Evolutionary conservation across 2,113 vertebrate genomes (phyloP).

Genomic region (Paradoxurus hermaphroditus): DNA sequence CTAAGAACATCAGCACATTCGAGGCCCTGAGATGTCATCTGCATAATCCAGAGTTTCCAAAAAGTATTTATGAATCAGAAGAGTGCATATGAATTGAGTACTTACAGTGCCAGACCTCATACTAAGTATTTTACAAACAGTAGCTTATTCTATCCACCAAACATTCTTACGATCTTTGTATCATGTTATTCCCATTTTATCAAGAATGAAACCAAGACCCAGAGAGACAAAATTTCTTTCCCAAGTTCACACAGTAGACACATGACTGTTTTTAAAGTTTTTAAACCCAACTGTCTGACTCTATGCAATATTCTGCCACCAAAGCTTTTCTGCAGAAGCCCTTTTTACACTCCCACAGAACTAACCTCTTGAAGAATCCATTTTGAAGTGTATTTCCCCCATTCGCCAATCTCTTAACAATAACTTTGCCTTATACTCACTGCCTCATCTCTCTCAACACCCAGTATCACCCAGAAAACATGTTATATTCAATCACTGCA

Average conservation of each 20-base stretch:
- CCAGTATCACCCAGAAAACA: background rate
- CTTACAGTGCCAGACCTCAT: background rate
- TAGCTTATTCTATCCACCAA: background rate
- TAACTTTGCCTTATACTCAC: background rate
- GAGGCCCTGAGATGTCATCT: background rate
- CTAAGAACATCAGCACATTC: background rate
- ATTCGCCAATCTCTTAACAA: background rate
- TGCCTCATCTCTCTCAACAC: background rate
- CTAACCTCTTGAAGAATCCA: background rate
- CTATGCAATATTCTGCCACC: background rate
- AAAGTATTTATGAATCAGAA: slow-evolving; percentile 18
- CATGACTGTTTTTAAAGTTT: background rate
- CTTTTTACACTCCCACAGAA: background rate
- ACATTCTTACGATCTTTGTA: background rate
- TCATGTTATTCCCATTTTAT: background rate
- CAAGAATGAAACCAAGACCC: background rate
- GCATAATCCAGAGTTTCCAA: slow-evolving; percentile 10
- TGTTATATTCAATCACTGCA: background rate
- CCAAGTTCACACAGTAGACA: background rate
- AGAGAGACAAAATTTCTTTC: background rate
- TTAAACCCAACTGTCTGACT: background rate
- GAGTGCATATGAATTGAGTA: background rate
- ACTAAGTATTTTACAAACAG: background rate
- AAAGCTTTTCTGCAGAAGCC: background rate
- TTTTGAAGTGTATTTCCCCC: background rate